These are phyloP conservation scores for Microtus oregoni DNA, from an alignment of 2,113 vertebrate genomes.

Conservation along the genomic window DNA sequence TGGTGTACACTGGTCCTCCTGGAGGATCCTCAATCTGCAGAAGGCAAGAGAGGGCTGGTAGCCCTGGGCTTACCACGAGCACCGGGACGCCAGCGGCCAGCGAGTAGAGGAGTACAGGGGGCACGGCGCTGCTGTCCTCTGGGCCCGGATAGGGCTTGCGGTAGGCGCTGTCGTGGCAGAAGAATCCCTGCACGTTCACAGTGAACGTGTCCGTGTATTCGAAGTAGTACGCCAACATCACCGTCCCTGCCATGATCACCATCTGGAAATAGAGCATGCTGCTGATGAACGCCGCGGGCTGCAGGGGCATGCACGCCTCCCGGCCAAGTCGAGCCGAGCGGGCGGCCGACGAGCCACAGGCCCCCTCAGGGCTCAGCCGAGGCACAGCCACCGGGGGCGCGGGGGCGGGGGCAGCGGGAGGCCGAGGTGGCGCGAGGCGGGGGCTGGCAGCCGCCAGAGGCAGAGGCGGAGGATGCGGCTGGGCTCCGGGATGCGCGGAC, in stretches of 20 bases:
- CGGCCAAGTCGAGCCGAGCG: conserved; percentile 63
- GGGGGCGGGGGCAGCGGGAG: conserved; percentile 43
- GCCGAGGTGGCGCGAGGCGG: neutral
- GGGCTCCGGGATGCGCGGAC: conserved; percentile 27
- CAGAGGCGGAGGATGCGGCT: conserved; percentile 12
- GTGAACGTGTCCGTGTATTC: conserved; percentile 98
- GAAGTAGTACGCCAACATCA: conserved; percentile 98
- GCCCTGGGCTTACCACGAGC: conserved; percentile 91
- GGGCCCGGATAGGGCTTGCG: conserved; percentile 97
- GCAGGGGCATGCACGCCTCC: conserved; percentile 76
- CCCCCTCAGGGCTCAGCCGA: conserved; percentile 81
- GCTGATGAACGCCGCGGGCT: conserved; percentile 84
- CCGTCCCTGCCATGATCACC: conserved; percentile 98
- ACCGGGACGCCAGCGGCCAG: conserved; percentile 94
- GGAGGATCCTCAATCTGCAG: neutral
- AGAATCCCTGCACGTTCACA: conserved; percentile 97
- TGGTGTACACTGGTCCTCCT: neutral
- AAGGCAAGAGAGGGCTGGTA: neutral
- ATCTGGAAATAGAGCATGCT: conserved; percentile 99
- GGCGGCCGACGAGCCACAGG: conserved; percentile 77
- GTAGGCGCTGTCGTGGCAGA: conserved; percentile 96
- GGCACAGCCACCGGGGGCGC: conserved; percentile 74
- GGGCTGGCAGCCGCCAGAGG: conserved; percentile 35
- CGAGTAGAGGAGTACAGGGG: conserved; percentile 94
- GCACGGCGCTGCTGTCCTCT: conserved; percentile 95